Evolutionary conservation across 2,113 vertebrate species (phyloP).

Genomic region (Mobula hypostoma): DNA sequence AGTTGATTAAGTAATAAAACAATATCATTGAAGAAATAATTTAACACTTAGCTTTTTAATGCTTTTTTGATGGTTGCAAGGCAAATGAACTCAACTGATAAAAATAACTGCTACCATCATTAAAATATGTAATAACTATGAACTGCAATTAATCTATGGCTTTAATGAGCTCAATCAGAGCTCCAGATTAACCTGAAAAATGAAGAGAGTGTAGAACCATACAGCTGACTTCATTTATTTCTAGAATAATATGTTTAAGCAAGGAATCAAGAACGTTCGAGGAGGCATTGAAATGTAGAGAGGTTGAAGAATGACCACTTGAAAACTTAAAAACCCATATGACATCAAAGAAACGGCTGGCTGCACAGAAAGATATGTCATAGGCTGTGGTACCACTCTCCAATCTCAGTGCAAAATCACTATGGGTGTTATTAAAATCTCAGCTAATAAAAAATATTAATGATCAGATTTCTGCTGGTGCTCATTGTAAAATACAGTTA

Average conservation of each 20-base stretch:
- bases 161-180: background rate
- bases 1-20: background rate
- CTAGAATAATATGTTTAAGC: slow-evolving; percentile 37
- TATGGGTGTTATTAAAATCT: background rate
- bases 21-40: background rate
- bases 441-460: background rate
- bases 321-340: slow-evolving; percentile 52
- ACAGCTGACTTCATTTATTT: slow-evolving; percentile 13
- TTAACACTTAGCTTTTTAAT: background rate
- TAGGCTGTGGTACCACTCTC: slow-evolving; percentile 19
- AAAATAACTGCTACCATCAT: background rate
- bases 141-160: background rate
- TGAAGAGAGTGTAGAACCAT: slow-evolving; percentile 6
- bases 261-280: slow-evolving; percentile 39
- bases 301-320: slow-evolving; percentile 40
- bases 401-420: background rate
- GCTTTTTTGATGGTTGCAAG: background rate
- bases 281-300: slow-evolving; percentile 39
- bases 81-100: background rate
- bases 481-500: slow-evolving; percentile 39
- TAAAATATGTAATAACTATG: background rate
- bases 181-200: slow-evolving; percentile 20
- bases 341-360: slow-evolving; percentile 51
- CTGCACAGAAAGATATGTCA: slow-evolving; percentile 39
- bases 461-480: background rate